A percentile compares a stretch with the other conserved stretches of the same genome.
Evolutionary conservation across 2,888 invertebrate genomes (phyloP).

Genomic region (Pyrrhia umbra): DNA sequence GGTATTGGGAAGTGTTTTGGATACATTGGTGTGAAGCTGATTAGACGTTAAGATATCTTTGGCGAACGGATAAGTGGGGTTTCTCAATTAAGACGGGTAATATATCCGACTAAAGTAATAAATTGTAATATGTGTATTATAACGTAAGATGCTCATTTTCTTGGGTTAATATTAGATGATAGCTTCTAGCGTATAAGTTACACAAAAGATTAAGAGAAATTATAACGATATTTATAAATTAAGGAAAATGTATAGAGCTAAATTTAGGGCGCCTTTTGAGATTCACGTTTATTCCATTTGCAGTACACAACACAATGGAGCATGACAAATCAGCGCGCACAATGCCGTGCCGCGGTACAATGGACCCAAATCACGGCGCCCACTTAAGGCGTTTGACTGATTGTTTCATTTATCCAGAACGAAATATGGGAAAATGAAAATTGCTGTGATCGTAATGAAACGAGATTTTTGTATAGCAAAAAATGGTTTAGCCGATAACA

Average conservation of each 20-base stretch:
- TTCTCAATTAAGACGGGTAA: neutral
- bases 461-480: slow-evolving; percentile 1
- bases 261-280: neutral
- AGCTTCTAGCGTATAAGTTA: neutral
- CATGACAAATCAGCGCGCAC: slow-evolving; percentile 53
- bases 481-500: neutral
- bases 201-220: neutral
- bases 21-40: slow-evolving; percentile 18
- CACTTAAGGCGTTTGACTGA: slow-evolving; percentile 61
- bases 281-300: slow-evolving; percentile 24
- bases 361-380: slow-evolving; percentile 55
- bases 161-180: no score
- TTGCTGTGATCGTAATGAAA: neutral
- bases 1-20: neutral
- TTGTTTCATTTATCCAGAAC: slow-evolving; percentile 56
- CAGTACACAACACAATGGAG: slow-evolving; percentile 26
- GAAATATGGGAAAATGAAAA: slow-evolving; percentile 40
- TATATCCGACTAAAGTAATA: neutral
- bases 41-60: neutral
- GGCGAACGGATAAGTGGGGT: neutral
- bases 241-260: slow-evolving; percentile 15
- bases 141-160: neutral
- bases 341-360: slow-evolving; percentile 53
- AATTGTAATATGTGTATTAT: neutral
- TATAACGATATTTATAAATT: neutral